Base-by-base conservation (phyloP, 2,113 vertebrate genomes). In the Motacilla tschutschensis region DNA sequence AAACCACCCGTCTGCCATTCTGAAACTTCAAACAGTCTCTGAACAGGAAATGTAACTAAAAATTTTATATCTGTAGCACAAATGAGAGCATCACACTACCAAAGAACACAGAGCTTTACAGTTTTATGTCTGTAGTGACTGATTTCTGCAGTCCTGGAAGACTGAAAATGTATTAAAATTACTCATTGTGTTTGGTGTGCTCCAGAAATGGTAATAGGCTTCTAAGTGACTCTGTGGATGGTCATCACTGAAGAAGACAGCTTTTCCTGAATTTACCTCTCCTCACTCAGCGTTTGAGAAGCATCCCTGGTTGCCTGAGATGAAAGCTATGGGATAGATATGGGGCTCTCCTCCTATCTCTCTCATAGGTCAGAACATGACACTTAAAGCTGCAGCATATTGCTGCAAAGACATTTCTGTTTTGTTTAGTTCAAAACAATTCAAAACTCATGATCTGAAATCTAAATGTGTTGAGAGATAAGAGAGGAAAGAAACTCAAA, bases 171-270 rank as follows among this genome's bases (percentile, higher is more conserved):
- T 77, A 47, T 87, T 93, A 85, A 29, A 73, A 50, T 73, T 88
- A 92, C 84, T 95, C 71, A 89, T 82, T 82, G 75, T 85, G 64
- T 87, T 77, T 94, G 67, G 53, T 87, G 79, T 46, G 44, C 92
- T 94, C 90, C 92, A 85, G 88, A 89, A 96, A 93, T 65, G 29
- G 67, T 77, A 91, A 95, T 46, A 94, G 82, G 64, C 66, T 96
- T 94, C 80, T 84, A 79, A 94, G 85, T 77, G 85, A 79, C 77
- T 88, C 71, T 72, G 51, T 80, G 84, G 69, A 87, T 73, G 64
- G 62, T 83, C 82, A 91, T 93, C 82, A 95, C 72, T 88, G 84
- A 89, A 95, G 89, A 92, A 92, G 11, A 38, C 41, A 87, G 6
- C 26, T 83, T 65, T 63, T 74, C 17, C 36, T 83, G 66, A 81